Base-by-base conservation (phyloP, 2,113 vertebrate genomes). In the Sitta europaea region DNA sequence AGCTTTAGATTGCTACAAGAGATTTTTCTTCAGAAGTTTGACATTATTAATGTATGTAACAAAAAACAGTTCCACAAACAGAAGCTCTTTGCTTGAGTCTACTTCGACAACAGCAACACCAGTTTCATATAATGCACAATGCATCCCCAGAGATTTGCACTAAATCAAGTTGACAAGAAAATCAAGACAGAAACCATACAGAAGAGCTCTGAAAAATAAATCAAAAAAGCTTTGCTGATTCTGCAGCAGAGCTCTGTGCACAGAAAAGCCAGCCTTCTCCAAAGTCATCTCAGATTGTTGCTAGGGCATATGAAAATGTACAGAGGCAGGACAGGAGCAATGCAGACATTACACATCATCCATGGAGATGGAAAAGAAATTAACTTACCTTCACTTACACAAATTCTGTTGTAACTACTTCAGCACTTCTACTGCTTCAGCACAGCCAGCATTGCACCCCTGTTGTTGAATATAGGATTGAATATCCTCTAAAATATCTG, bases 111-210 rank as follows among this genome's bases (percentile, higher is more conserved):
- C 57, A 95, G 35, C 73, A 90, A 73, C 29, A 70, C 35, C 19
- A n/a, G 35, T 66, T 90, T 88, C 74, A 70, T 63, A 71, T 45
- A 96, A 83, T 48, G 92, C 74, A 66, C 38, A 82, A 27, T 51
- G 71, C 71, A 86, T 70, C 78, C 74, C 59, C 36, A 76, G 87
- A 95, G 87, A 88, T 72, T 79, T 76, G 38, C 36, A 79, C 74
- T 94, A 95, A 94, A 96, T 97, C 93, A 94, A 18, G 22, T 67
- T 93, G 87, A 95, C 74, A 93, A 83, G 90, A 95, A 91, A 94
- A 94, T 91, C 73, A 92, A 90, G 95, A 82, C 43, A 89, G 78
- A 94, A 96, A 88, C 67, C 27, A 77, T 62, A 35, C 78, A 88
- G 90, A 87, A 90, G 74, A 66, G 40, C 86, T 94, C 81, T 87